Conservation (phyloP, 2,888 invertebrate species). For the Cyclophora albipunctata region DNA sequence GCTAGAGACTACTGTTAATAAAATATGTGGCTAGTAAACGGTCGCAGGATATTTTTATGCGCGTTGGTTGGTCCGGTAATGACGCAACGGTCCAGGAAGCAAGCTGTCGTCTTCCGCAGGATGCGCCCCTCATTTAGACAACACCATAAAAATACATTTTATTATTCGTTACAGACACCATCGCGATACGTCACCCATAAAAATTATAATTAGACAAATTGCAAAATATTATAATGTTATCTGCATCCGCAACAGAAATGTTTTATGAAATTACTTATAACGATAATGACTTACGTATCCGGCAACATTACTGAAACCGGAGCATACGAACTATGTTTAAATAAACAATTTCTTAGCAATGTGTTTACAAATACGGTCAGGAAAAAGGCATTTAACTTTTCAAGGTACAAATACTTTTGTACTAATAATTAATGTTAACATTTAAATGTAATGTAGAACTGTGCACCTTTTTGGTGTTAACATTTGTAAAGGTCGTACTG, state of each 20-base stretch:
- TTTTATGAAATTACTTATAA: slow-evolving; percentile 2
- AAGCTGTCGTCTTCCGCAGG: slow-evolving; percentile 30
- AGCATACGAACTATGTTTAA: slow-evolving; percentile 11
- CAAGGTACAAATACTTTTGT: slow-evolving; percentile 14
- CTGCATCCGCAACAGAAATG: slow-evolving; percentile 9
- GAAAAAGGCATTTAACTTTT: slow-evolving; percentile 17
- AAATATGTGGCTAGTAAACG: slow-evolving; percentile 4
- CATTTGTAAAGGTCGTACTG: not conserved
- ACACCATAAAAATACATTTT: slow-evolving; percentile 14
- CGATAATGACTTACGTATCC: not conserved
- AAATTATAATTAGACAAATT: slow-evolving; percentile 6
- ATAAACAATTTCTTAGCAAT: slow-evolving; percentile 12
- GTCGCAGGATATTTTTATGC: slow-evolving; percentile 7
- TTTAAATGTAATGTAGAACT: not conserved
- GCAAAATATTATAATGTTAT: slow-evolving; percentile 10
- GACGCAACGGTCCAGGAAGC: slow-evolving; percentile 28
- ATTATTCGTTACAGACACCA: slow-evolving; percentile 5
- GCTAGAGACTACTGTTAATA: too few relatives aligned
- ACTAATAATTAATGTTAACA: not conserved
- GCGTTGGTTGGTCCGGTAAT: slow-evolving; percentile 17
- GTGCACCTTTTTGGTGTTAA: too few relatives aligned
- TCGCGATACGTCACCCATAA: slow-evolving; percentile 5
- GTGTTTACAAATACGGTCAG: slow-evolving; percentile 16
- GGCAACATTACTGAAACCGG: slow-evolving; percentile 7
- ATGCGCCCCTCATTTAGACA: slow-evolving; percentile 20